phyloP scores from a whole-genome alignment of 2,797 vertebrate genomes.

The Steatocranus sp. region DNA sequence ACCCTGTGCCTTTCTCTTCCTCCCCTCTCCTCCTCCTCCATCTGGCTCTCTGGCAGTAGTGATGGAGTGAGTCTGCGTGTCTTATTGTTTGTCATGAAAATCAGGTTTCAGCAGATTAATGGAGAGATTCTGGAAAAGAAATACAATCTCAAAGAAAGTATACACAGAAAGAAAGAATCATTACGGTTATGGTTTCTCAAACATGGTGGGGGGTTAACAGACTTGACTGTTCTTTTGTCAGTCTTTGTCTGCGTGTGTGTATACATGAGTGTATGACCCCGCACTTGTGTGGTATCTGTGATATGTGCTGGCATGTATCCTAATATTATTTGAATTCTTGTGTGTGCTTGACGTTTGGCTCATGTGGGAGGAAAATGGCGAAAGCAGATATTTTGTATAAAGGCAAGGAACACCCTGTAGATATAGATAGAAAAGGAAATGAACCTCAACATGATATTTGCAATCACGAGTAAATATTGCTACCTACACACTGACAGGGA shows the following conservation, averaged over 20 bases:
- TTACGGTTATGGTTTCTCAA: constrained; percentile 3
- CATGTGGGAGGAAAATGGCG: not conserved
- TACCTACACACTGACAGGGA: not conserved
- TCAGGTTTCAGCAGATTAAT: constrained; percentile 43
- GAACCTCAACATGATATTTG: constrained; percentile 4
- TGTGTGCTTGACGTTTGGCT: constrained; percentile 1
- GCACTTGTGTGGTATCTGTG: not conserved
- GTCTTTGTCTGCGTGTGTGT: not conserved
- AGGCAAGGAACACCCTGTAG: not conserved
- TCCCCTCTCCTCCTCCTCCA: not conserved
- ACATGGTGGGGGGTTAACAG: not conserved
- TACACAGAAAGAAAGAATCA: constrained; percentile 11
- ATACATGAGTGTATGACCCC: not conserved
- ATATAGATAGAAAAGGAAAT: not conserved
- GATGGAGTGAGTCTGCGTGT: constrained; percentile 11
- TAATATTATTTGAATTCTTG: constrained; percentile 18
- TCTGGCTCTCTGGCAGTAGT: constrained; percentile 3
- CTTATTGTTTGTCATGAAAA: constrained; percentile 45
- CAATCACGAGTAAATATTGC: constrained; percentile 9
- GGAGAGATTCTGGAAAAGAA: constrained; percentile 28
- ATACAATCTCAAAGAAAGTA: constrained; percentile 23
- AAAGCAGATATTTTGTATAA: not conserved
- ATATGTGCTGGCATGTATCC: constrained; percentile 14
- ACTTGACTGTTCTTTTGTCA: not conserved
- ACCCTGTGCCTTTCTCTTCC: not conserved